These are phyloP conservation scores for Acrossocheilus wenchowensis DNA, from an alignment of 2,797 vertebrate species.

Conservation along the genomic window DNA sequence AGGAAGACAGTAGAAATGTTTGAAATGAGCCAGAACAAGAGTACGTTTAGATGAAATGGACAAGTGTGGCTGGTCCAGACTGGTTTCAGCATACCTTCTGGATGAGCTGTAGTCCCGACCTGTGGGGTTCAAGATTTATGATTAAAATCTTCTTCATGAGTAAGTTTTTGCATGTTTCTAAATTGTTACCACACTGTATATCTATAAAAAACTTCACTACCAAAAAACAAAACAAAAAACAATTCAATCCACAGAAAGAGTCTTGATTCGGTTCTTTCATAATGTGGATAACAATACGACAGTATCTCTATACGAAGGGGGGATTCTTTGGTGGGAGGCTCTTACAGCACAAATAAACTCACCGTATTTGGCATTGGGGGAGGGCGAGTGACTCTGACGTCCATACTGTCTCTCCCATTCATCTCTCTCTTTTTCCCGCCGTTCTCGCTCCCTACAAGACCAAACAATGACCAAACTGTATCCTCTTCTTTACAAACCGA, in stretches of 20 bases:
- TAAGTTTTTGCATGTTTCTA: background rate
- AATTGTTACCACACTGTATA: background rate
- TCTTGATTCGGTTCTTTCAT: background rate
- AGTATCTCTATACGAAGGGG: background rate
- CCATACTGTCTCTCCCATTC: conserved; percentile 93
- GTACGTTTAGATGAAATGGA: background rate
- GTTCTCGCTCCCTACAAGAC: conserved; percentile 84
- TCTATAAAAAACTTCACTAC: too few relatives aligned
- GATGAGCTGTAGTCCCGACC: conserved; percentile 88
- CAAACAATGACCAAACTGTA: conserved; percentile 42
- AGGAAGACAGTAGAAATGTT: background rate
- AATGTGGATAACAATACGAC: background rate
- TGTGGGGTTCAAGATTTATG: conserved; percentile 70
- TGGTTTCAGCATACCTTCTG: conserved; percentile 80
- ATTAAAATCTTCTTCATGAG: conserved; percentile 28
- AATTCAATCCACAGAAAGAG: background rate
- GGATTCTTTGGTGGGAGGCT: background rate
- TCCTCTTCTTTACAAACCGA: conserved; percentile 30
- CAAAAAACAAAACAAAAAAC: background rate
- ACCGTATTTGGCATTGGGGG: conserved; percentile 83
- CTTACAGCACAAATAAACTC: conserved; percentile 51
- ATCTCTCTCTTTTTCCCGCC: conserved; percentile 89
- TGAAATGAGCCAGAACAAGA: background rate
- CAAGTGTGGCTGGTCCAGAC: background rate
- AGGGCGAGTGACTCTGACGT: conserved; percentile 88